Conservation (phyloP, 2,888 invertebrate genomes). For the Isoperla grammatica region DNA sequence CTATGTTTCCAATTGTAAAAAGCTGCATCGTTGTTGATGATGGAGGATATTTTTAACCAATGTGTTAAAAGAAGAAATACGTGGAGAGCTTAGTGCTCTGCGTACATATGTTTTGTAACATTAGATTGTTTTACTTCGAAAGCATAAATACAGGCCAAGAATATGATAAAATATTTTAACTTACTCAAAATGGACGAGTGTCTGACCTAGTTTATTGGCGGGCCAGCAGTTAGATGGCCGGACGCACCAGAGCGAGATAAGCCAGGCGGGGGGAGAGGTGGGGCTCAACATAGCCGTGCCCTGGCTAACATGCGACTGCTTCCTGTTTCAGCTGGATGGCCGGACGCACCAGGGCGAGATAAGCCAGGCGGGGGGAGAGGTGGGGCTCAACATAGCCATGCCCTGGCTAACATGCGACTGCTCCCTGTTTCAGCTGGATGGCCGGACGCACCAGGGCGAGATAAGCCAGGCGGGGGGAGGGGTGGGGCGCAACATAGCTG, state of each 20-base stretch:
- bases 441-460: slow-evolving; percentile 64
- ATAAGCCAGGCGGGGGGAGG: slow-evolving; percentile 71
- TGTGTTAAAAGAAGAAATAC: too few species aligned
- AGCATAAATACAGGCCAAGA: too few species aligned
- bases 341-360: slow-evolving; percentile 64
- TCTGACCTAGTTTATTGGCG: too few species aligned
- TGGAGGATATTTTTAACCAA: too few species aligned
- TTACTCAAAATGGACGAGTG: too few species aligned
- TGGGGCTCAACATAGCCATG: slow-evolving; percentile 87
- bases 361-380: slow-evolving; percentile 73
- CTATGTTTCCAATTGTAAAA: too few species aligned
- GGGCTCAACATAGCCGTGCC: slow-evolving; percentile 87
- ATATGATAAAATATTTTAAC: too few species aligned
- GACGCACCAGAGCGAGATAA: slow-evolving; percentile 59
- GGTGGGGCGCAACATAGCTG: slow-evolving; percentile 88
- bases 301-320: too few species aligned
- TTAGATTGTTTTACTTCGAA: too few species aligned
- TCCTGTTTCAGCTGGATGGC: slow-evolving; percentile 62
- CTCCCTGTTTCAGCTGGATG: slow-evolving; percentile 58
- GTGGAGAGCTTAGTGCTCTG: too few species aligned
- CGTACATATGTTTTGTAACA: too few species aligned
- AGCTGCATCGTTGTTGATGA: too few species aligned
- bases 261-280: slow-evolving; percentile 78
- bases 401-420: slow-evolving; percentile 51
- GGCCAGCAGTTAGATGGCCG: slow-evolving; percentile 78